phyloP scores from a whole-genome alignment of 2,113 vertebrate genomes.

The Anhinga anhinga region DNA sequence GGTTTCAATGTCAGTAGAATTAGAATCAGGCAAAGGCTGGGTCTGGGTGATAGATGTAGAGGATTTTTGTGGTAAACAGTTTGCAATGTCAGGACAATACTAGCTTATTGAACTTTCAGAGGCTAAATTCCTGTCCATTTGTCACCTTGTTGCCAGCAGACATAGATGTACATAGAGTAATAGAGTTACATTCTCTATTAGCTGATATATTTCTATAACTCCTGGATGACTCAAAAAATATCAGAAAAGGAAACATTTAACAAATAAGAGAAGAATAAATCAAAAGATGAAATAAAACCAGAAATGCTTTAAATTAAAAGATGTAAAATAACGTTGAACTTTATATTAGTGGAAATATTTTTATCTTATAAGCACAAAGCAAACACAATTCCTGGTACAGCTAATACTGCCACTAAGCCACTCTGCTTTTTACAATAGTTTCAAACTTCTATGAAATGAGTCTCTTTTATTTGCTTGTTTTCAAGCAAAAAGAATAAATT shows the following conservation, averaged over 20 bases:
- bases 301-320: not conserved
- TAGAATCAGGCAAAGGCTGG: conserved; percentile 57
- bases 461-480: not conserved
- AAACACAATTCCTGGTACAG: not conserved
- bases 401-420: not conserved
- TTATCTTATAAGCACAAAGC: not conserved
- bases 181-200: conserved; percentile 48
- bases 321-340: not conserved
- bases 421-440: not conserved
- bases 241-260: not conserved
- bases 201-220: conserved; percentile 26
- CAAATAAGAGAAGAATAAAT: not conserved
- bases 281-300: not conserved
- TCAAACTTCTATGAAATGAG: not conserved
- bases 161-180: conserved; percentile 44
- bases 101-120: conserved; percentile 70
- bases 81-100: conserved; percentile 68
- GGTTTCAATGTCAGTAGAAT: conserved; percentile 74
- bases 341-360: not conserved
- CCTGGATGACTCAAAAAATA: not conserved
- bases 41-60: conserved; percentile 74
- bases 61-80: conserved; percentile 70
- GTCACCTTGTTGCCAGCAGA: conserved; percentile 63
- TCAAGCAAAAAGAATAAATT: not conserved
- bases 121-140: conserved; percentile 68